Base-by-base conservation (phyloP, 2,113 vertebrate genomes). In the Brachypodius melanocephalos region DNA sequence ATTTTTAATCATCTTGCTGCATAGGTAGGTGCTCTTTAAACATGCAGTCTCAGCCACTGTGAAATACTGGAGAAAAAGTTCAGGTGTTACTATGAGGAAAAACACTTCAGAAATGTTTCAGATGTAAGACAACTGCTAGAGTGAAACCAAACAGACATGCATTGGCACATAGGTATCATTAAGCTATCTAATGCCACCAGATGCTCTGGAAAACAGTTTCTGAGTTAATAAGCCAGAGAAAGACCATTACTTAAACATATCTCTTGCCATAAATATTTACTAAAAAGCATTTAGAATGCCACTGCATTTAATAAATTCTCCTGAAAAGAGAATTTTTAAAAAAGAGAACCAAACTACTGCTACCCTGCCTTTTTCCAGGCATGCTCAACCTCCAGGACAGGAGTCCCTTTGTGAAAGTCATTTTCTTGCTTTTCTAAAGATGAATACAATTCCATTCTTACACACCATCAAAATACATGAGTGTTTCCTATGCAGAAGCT, bases 1-100 rank as follows among this genome's bases (percentile, higher is more conserved):
- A 32, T 28, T 51, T 91, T 68, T 55, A 68, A 73, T 14, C 61
- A 28, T 14, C 13, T 16, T 16, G 16, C 16, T 36, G 32, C 40
- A 40, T 28, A 18, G 24, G 9, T 34, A 69, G 28, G 22, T 54
- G 49, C 38, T 68, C 17, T 43, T 81, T 34, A 54, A 85, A 69
- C 32, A 71, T 0, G 0, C 11, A 28, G 18, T 34, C 36, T 73
- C 57, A 73, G 15, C 2, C 42, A 67, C 8, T 17, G 34, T 32
- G 32, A 68, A 90, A 87, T 10, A 61, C 2, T 29, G 8, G 5
- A 67, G 14, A 36, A 88, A 69, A 84, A 57, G 6, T 49, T 79
- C 22, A 21, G 7, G 9, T 6, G 3, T 51, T 51, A 67, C 10
- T 6, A 8, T 11, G n/a, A 74, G 1, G 1, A 88, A 71, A 82